phyloP scores from a whole-genome alignment of 1,140 invertebrate species.

The Heliconius nattereri region DNA sequence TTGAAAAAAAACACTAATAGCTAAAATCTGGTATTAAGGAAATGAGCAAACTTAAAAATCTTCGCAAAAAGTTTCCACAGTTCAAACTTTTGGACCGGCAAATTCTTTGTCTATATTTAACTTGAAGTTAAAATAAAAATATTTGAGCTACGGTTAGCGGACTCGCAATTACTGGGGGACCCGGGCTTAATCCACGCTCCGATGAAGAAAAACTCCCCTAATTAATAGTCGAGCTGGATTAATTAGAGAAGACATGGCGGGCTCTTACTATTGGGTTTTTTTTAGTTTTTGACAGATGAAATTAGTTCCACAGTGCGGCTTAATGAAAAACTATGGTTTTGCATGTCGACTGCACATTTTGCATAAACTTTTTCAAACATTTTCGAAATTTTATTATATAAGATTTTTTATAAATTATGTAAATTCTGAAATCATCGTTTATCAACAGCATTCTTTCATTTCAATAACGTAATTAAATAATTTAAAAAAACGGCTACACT shows the following conservation, averaged over 20 bases:
- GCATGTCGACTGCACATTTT: constrained; percentile 8
- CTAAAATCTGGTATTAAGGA: constrained; percentile 18
- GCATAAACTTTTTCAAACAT: neutral
- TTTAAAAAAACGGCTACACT: too few relatives aligned
- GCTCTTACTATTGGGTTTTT: constrained; percentile 26
- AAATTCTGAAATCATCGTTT: too few relatives aligned
- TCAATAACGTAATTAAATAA: too few relatives aligned
- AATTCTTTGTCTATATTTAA: constrained; percentile 36
- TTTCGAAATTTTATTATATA: neutral
- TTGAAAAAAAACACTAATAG: constrained; percentile 17
- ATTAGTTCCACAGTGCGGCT: constrained; percentile 21
- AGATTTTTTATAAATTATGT: neutral
- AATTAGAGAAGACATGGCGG: constrained; percentile 63
- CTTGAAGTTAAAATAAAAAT: constrained; percentile 38
- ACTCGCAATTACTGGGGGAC: constrained; percentile 57
- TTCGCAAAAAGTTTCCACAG: constrained; percentile 16
- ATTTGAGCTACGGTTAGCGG: constrained; percentile 40
- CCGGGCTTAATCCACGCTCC: constrained; percentile 55
- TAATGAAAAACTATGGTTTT: constrained; percentile 3
- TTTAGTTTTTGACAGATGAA: constrained; percentile 26
- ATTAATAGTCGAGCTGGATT: constrained; percentile 72
- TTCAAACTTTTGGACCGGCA: constrained; percentile 31
- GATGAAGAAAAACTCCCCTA: constrained; percentile 69
- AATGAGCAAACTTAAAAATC: constrained; percentile 21
- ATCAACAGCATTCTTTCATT: too few relatives aligned